Base-by-base conservation (phyloP, 2,797 vertebrate species). In the Gymnoscopelus microlampas region DNA sequence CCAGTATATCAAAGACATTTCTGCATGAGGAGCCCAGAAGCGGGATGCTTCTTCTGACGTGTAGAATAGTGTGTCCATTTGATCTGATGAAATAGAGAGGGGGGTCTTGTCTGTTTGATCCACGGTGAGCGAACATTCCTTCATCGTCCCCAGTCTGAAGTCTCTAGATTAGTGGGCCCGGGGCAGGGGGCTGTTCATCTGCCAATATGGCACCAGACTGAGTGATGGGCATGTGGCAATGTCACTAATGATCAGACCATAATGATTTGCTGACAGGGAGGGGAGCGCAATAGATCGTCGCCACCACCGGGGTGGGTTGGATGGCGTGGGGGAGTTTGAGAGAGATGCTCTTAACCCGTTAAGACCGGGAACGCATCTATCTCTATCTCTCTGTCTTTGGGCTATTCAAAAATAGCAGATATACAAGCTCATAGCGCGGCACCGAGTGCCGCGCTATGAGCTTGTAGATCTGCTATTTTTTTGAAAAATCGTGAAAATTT, bases 231-330 rank as follows among this genome's bases (percentile, higher is more conserved):
- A 88, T 89, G 89, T 88, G 89, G 86, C 76, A 76, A 85, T 92
- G 92, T 93, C 93, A 92, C 88, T 93, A 94, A 94, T 93, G 93
- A 94, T 93, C 89, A 93, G 85, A 82, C 89, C 84, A 87, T 93
- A 93, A 94, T 93, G 90, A 94, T 93, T 91, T 88, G 84, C 87
- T 93, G 92, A 93, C 92, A 92, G 92, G 88, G 88, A 44, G 87
- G 89, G 88, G 86, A 92, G 87, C 91, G 93, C 91, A 89, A 93
- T 93, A 89, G 89, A 93, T 92, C 88, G 86, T 91, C 90, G 90
- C 87, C 39, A 44, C 39, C 39, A 44, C 39, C 39, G 39, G 39
- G 39, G 39, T 44, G 39, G 39, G 39, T 44, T 8, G 39, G 39
- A 44, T 44, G 39, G 39, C 39, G 39, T 74, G 85, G 85, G 85